phyloP scores from a whole-genome alignment of 2,113 vertebrate genomes.

The Hippocampus comes region DNA sequence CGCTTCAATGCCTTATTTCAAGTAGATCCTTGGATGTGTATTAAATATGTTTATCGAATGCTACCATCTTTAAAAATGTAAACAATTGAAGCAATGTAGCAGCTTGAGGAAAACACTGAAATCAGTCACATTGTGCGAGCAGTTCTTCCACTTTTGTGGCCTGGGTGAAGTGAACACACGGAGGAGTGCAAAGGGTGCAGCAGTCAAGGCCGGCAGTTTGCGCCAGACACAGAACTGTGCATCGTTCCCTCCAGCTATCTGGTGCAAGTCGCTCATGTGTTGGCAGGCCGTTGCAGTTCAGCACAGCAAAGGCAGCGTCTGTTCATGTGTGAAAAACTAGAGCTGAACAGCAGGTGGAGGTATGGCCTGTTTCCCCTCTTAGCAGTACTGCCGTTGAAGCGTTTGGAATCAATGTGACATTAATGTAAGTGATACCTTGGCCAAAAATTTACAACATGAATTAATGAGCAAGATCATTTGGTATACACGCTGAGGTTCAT shows the following conservation, averaged over 20 bases:
- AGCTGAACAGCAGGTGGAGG: slow-evolving; percentile 58
- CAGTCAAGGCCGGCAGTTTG: slow-evolving; percentile 31
- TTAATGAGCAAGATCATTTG: background rate
- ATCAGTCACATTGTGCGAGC: background rate
- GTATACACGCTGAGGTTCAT: background rate
- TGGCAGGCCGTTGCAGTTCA: slow-evolving; percentile 29
- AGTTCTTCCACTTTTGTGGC: background rate
- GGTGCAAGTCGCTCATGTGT: slow-evolving; percentile 32
- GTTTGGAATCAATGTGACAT: slow-evolving; percentile 5
- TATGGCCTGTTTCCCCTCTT: slow-evolving; percentile 34
- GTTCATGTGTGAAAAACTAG: slow-evolving; percentile 31
- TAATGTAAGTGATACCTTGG: slow-evolving; percentile 1
- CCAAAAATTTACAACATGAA: background rate
- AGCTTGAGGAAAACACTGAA: background rate
- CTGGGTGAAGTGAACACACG: background rate
- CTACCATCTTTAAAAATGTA: too few relatives aligned
- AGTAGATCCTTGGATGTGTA: too few relatives aligned
- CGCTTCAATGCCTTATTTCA: too few relatives aligned
- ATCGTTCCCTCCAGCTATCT: slow-evolving; percentile 25
- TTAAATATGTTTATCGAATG: too few relatives aligned
- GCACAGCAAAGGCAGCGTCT: slow-evolving; percentile 18
- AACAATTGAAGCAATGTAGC: background rate
- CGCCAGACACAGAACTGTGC: slow-evolving; percentile 17
- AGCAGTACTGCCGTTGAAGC: slow-evolving; percentile 4
- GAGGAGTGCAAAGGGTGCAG: slow-evolving; percentile 22